These are phyloP conservation scores for Fabriciana adippe DNA, from an alignment of 2,888 invertebrate species.

Conservation along the genomic window DNA sequence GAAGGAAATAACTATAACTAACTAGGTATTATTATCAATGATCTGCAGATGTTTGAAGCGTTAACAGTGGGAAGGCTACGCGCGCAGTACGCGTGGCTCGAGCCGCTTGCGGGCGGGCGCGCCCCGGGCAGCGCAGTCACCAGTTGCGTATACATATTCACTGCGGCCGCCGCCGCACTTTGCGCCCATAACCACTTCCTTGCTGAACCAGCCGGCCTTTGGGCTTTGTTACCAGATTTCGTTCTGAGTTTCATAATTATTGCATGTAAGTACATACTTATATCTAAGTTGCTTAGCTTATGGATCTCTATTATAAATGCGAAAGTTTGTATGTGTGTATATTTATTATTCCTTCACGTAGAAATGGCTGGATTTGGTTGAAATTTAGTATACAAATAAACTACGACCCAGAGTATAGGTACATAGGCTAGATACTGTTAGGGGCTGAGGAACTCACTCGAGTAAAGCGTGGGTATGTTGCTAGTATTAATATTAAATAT, in stretches of 20 bases:
- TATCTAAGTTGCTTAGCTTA: too few species aligned
- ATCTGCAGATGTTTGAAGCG: conserved; percentile 79
- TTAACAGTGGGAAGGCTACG: conserved; percentile 89
- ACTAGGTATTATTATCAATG: background rate
- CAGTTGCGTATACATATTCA: conserved; percentile 87
- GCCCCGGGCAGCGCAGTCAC: conserved; percentile 90
- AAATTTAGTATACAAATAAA: too few species aligned
- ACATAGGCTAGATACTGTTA: too few species aligned
- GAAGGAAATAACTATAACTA: too few species aligned
- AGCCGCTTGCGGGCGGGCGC: conserved; percentile 87
- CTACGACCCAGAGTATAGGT: too few species aligned
- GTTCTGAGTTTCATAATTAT: conserved; percentile 84
- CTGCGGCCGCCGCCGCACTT: conserved; percentile 85
- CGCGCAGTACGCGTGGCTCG: conserved; percentile 87
- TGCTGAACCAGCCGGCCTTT: conserved; percentile 83
- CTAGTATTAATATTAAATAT: too few species aligned
- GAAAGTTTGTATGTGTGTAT: too few species aligned
- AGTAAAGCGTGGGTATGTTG: too few species aligned
- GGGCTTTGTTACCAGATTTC: conserved; percentile 85
- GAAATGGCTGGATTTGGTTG: too few species aligned
- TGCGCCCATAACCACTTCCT: conserved; percentile 86
- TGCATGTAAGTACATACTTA: conserved; percentile 78
- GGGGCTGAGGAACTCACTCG: too few species aligned
- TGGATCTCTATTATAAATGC: too few species aligned
- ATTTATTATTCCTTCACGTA: too few species aligned